Conservation (phyloP, 1,140 invertebrate genomes). For the Penaeus vannamei region DNA sequence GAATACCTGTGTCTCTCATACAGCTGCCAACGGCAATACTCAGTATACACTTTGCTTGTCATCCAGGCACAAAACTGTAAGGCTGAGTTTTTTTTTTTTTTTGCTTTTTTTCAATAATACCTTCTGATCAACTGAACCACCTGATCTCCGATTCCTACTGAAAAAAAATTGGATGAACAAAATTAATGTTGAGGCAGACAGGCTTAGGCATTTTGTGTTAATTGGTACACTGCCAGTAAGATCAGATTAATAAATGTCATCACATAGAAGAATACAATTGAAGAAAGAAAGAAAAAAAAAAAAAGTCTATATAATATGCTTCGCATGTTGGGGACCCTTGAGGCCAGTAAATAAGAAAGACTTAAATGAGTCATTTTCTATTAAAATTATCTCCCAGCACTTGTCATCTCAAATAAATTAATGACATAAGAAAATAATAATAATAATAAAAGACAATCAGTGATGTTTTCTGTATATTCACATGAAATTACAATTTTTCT, state of each 20-base stretch:
- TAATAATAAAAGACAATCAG: conserved; percentile 6
- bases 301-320: too few relatives aligned
- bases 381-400: conserved; percentile 9
- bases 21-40: conserved; percentile 18
- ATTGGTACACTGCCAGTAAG: too few relatives aligned
- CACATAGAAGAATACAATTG: too few relatives aligned
- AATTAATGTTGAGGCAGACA: too few relatives aligned
- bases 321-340: too few relatives aligned
- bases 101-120: not conserved
- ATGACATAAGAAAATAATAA: not conserved
- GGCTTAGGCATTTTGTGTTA: too few relatives aligned
- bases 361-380: conserved; percentile 7
- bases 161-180: too few relatives aligned
- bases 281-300: too few relatives aligned
- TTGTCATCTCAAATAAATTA: conserved; percentile 38
- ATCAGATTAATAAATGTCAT: too few relatives aligned
- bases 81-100: not conserved
- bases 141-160: too few relatives aligned
- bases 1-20: not conserved
- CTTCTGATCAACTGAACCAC: too few relatives aligned
- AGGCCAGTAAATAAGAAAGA: not conserved
- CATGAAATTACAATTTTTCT: not conserved
- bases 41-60: conserved; percentile 33
- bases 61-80: conserved; percentile 32
- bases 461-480: conserved; percentile 12